These are phyloP conservation scores for Argyresthia albistria DNA, from an alignment of 2,888 invertebrate species.

Conservation along the genomic window DNA sequence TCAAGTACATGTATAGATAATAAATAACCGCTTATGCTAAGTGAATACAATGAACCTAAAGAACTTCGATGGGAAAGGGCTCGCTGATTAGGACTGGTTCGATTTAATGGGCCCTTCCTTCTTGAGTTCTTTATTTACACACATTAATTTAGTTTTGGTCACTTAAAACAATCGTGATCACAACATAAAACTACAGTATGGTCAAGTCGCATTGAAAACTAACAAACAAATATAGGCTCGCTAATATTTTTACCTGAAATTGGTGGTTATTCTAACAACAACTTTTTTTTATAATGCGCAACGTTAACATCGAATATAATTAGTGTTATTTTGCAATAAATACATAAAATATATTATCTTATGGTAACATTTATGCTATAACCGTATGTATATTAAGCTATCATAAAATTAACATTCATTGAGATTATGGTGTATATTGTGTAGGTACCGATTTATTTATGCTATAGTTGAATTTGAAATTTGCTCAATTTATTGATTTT, in stretches of 20 bases:
- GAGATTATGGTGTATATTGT: neutral
- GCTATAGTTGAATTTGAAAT: too few species aligned
- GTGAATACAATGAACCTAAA: neutral
- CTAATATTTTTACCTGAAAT: too few species aligned
- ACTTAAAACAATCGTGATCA: too few species aligned
- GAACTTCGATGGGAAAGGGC: neutral
- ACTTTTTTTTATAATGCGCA: slow-evolving; percentile 4
- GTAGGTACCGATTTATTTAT: too few species aligned
- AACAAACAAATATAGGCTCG: too few species aligned
- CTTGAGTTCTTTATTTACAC: too few species aligned
- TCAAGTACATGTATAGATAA: neutral
- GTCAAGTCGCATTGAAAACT: too few species aligned
- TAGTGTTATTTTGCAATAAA: neutral
- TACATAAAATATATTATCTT: slow-evolving; percentile 1
- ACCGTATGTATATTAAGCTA: neutral
- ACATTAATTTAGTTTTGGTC: too few species aligned
- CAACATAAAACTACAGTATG: too few species aligned
- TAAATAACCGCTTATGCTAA: neutral
- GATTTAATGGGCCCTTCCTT: too few species aligned
- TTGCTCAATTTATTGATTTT: too few species aligned
- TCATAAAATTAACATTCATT: neutral
- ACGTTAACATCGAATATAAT: slow-evolving; percentile 12
- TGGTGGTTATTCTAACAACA: neutral
- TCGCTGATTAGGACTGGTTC: neutral
- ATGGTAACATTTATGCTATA: neutral